Evolutionary conservation across 2,797 vertebrate genomes (phyloP).

Genomic region (Poeciliopsis presidionis): DNA sequence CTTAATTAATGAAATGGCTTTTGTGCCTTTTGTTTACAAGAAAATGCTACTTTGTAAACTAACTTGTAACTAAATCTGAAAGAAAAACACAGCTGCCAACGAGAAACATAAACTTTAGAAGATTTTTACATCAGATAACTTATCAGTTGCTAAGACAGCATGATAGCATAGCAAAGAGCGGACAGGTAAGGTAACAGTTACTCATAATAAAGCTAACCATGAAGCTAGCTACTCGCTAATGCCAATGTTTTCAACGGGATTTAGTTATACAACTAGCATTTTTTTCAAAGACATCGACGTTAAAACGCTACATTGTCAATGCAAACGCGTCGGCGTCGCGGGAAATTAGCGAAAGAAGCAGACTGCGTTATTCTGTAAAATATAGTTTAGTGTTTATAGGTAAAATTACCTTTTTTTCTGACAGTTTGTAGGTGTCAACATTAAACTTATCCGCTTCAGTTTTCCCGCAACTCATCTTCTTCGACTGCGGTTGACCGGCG

Average conservation of each 20-base stretch:
- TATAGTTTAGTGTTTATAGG: background rate
- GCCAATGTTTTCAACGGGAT: background rate
- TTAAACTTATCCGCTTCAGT: slow-evolving; percentile 44
- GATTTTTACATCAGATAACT: background rate
- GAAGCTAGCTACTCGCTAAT: background rate
- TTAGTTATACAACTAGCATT: background rate
- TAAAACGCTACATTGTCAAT: background rate
- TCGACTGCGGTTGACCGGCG: background rate
- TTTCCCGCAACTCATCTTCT: slow-evolving; percentile 82
- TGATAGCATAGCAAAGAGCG: background rate
- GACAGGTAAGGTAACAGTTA: background rate
- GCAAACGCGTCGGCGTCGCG: background rate
- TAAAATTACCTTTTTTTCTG: slow-evolving; percentile 10
- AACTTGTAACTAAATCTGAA: background rate
- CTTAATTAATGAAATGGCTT: background rate
- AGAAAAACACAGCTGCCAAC: background rate
- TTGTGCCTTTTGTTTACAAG: background rate
- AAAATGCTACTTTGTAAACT: background rate
- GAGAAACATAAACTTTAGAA: background rate
- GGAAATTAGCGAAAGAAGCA: background rate
- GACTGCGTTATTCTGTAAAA: rapidly evolving
- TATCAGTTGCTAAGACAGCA: background rate
- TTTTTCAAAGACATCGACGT: background rate
- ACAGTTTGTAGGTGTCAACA: background rate
- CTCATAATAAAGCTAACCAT: background rate